These are phyloP conservation scores for Cyprinus carpio DNA, from an alignment of 2,113 vertebrate species.

Conservation along the genomic window DNA sequence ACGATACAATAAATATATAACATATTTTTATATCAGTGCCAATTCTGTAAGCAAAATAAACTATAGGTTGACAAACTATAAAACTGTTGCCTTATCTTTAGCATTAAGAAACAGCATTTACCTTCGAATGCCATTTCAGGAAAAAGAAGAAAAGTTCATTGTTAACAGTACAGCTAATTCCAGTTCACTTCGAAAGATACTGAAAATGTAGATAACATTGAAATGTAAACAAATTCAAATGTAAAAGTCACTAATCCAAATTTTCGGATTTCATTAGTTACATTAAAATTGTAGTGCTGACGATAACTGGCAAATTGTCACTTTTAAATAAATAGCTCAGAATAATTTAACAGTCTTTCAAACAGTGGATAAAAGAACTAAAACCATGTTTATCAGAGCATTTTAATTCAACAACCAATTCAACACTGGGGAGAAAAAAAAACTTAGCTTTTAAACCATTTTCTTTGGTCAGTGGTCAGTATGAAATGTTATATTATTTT, in stretches of 20 bases:
- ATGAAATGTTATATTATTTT: background rate
- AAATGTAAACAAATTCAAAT: conserved; percentile 3
- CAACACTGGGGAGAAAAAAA: background rate
- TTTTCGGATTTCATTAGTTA: background rate
- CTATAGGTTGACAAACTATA: background rate
- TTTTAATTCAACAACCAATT: background rate
- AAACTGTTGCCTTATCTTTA: background rate
- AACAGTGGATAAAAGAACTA: background rate
- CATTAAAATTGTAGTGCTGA: background rate
- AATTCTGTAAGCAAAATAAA: background rate
- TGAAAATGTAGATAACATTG: conserved; percentile 32
- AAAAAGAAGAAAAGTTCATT: conserved; percentile 6
- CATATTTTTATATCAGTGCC: background rate
- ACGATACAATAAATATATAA: background rate
- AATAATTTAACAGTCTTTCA: background rate
- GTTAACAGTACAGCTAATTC: conserved; percentile 6
- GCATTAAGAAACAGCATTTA: background rate
- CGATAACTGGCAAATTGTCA: background rate
- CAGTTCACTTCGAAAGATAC: background rate
- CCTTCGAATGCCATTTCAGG: background rate
- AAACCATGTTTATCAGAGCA: background rate
- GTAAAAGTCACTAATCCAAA: background rate
- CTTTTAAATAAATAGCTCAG: background rate
- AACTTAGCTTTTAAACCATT: background rate
- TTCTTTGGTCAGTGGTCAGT: background rate